Conservation (phyloP, 2,888 invertebrate genomes). For the Pinctada fucata region DNA sequence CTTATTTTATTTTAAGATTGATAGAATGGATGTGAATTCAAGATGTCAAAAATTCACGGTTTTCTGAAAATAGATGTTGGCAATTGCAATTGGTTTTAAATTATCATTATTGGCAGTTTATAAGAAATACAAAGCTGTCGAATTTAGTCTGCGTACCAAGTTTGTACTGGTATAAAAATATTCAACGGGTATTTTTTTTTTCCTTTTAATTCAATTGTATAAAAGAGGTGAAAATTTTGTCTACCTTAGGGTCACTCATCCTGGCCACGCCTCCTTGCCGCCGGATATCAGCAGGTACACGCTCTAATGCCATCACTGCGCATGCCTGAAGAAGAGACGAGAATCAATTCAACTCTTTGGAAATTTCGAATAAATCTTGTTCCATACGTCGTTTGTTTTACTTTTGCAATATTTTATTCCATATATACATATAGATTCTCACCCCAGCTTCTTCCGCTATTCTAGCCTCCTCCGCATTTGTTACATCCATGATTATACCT, state of each 20-base stretch:
- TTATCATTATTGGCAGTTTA: no score
- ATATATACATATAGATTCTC: no score
- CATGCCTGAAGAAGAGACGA: conserved; percentile 71
- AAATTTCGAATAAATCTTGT: neutral
- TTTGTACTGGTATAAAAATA: no score
- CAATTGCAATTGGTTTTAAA: no score
- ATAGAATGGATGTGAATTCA: neutral
- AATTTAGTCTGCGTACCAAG: no score
- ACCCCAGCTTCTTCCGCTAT: conserved; percentile 74
- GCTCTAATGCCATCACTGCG: conserved; percentile 74
- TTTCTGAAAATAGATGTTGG: no score
- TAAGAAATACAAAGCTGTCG: no score
- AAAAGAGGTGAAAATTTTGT: neutral
- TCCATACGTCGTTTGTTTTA: no score
- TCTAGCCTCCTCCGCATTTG: conserved; percentile 69
- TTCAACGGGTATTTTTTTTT: no score
- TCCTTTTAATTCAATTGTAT: no score
- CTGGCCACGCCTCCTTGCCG: conserved; percentile 72
- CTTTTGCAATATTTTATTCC: no score
- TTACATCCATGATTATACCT: conserved; percentile 74
- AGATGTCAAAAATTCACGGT: no score
- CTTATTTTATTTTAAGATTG: neutral
- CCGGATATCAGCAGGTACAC: conserved; percentile 75
- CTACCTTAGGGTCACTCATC: conserved; percentile 73
- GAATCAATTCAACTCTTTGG: neutral